Evolutionary conservation across 2,113 vertebrate genomes (phyloP).

Genomic region (Australoheros scitulus): DNA sequence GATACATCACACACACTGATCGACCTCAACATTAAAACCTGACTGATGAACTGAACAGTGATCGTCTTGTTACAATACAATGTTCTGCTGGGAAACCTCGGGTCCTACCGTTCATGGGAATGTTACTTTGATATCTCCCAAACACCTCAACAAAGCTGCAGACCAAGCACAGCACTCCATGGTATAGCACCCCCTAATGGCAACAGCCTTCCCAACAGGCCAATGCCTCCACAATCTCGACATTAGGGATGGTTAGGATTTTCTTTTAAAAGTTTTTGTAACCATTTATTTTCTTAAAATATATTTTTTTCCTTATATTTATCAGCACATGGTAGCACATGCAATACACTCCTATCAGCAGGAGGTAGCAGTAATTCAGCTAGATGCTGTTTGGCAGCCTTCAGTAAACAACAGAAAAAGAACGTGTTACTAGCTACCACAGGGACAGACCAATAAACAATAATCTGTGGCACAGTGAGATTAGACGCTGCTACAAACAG

Average conservation of each 20-base stretch:
- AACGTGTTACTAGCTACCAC: not conserved
- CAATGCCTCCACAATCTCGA: not conserved
- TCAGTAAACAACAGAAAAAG: not conserved
- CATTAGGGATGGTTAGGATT: not conserved
- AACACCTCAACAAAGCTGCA: not conserved
- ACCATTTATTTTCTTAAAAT: not conserved
- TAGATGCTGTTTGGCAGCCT: not conserved
- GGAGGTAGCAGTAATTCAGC: not conserved
- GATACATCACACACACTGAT: too few relatives aligned
- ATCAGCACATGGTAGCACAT: not conserved
- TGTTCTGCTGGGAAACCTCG: not conserved
- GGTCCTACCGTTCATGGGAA: not conserved
- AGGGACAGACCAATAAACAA: not conserved
- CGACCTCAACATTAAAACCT: not conserved
- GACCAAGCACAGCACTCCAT: not conserved
- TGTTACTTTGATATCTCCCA: not conserved
- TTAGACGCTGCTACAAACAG: not conserved
- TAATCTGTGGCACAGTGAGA: not conserved
- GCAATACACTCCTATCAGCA: not conserved
- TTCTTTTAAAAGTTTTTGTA: not conserved
- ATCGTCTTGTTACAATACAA: not conserved
- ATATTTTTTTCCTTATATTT: fast-evolving
- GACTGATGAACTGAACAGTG: not conserved
- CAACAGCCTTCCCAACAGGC: not conserved
- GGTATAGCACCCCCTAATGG: not conserved